These are phyloP conservation scores for Drosophila helvetica DNA, from an alignment of 2,888 invertebrate genomes.

Conservation along the genomic window DNA sequence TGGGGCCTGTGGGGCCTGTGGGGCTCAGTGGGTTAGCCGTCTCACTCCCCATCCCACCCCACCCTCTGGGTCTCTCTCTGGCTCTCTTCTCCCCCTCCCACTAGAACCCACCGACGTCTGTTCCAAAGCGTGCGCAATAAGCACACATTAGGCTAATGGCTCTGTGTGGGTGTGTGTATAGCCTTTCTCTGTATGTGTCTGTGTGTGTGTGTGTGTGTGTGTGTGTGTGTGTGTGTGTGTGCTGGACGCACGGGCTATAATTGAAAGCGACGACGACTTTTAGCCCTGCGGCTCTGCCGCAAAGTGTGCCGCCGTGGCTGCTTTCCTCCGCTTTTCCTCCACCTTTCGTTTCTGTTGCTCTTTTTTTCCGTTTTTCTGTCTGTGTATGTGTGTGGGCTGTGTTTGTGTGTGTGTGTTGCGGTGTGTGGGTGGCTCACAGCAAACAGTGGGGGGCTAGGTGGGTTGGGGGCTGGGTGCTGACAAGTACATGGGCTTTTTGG, in stretches of 20 bases:
- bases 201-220: conserved; percentile 28
- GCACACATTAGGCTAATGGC: conserved; percentile 79
- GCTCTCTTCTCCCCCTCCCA: not conserved
- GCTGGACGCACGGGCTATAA: conserved; percentile 76
- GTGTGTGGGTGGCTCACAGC: conserved; percentile 40
- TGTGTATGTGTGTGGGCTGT: conserved; percentile 12
- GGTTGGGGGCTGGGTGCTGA: conserved; percentile 21
- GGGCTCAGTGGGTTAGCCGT: conserved; percentile 38
- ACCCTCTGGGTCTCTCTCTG: not conserved
- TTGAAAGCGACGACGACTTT: conserved; percentile 73
- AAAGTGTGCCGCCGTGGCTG: conserved; percentile 45
- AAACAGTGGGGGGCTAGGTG: conserved; percentile 26
- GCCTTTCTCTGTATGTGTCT: conserved; percentile 21
- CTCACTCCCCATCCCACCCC: too few species aligned
- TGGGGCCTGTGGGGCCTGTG: conserved; percentile 11
- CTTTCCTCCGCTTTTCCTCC: conserved; percentile 26
- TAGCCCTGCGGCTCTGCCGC: conserved; percentile 49
- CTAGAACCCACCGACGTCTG: conserved; percentile 39
- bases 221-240: conserved; percentile 35
- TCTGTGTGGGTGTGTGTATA: conserved; percentile 33
- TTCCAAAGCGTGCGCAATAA: conserved; percentile 80
- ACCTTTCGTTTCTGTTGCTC: conserved; percentile 55
- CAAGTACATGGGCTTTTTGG: conserved; percentile 52
- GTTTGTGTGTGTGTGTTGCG: conserved; percentile 6
- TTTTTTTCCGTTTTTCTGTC: conserved; percentile 38